Conservation (phyloP, 1,140 invertebrate genomes). For the Scylla paramamosain region DNA sequence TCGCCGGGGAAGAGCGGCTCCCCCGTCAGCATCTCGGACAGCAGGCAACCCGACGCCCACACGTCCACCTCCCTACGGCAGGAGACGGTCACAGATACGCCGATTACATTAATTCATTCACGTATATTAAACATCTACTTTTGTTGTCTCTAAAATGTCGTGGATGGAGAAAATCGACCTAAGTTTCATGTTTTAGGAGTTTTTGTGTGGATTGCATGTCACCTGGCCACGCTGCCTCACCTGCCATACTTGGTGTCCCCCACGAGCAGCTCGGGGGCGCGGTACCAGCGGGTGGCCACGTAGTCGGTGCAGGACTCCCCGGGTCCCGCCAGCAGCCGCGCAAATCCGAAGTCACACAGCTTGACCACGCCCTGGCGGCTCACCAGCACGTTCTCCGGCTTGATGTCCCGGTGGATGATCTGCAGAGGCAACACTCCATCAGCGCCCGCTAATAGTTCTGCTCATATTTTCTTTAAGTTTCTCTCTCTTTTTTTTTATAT, state of each 20-base stretch:
- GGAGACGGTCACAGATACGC: neutral
- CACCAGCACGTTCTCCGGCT: conserved; percentile 94
- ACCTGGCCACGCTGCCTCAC: conserved; percentile 54
- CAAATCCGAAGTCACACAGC: conserved; percentile 94
- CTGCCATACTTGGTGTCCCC: conserved; percentile 85
- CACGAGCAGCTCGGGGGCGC: conserved; percentile 91
- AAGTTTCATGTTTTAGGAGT: no score
- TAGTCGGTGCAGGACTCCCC: conserved; percentile 86
- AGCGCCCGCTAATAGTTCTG: no score
- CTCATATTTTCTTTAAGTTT: neutral
- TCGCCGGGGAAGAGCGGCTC: conserved; percentile 93
- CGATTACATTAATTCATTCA: neutral
- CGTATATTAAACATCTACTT: no score
- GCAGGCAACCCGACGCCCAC: conserved; percentile 93
- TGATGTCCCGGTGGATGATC: conserved; percentile 95
- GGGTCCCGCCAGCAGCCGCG: conserved; percentile 83
- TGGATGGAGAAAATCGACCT: no score
- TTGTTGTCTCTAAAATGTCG: no score
- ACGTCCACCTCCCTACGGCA: conserved; percentile 87
- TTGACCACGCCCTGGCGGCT: conserved; percentile 91
- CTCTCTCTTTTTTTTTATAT: neutral
- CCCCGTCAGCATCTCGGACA: conserved; percentile 92
- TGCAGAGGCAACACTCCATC: conserved; percentile 79
- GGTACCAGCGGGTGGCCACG: conserved; percentile 92
- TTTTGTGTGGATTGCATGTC: neutral